phyloP scores from a whole-genome alignment of 2,888 invertebrate species.

The Drosophila multiciliata region DNA sequence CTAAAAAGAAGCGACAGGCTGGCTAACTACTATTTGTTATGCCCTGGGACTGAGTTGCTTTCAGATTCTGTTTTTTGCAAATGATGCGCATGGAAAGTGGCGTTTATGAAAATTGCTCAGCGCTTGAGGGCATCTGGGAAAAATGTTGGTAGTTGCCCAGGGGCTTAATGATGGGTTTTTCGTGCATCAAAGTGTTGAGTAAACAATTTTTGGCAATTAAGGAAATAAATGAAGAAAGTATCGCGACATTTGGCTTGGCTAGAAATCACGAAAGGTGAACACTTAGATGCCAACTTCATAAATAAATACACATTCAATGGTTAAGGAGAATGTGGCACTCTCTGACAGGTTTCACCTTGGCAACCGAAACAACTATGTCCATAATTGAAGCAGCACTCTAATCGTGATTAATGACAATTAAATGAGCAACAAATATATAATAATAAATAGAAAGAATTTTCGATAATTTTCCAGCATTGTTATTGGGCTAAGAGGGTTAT shows the following conservation, averaged over 20 bases:
- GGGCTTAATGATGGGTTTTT: conserved; percentile 43
- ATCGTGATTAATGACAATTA: conserved; percentile 54
- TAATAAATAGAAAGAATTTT: conserved; percentile 41
- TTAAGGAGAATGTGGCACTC: background rate
- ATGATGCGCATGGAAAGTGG: conserved; percentile 67
- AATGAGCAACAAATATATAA: conserved; percentile 31
- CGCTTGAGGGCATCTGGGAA: conserved; percentile 24
- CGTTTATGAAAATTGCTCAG: conserved; percentile 70
- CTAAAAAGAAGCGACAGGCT: background rate
- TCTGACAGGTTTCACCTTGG: conserved; percentile 15
- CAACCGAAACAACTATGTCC: conserved; percentile 1
- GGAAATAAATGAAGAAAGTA: conserved; percentile 56
- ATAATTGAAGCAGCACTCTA: conserved; percentile 30
- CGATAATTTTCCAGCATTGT: conserved; percentile 40
- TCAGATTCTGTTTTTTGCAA: conserved; percentile 53
- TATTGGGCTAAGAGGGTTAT: conserved; percentile 27
- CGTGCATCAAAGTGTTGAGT: conserved; percentile 45
- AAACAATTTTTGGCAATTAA: conserved; percentile 50
- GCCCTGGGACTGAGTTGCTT: conserved; percentile 33
- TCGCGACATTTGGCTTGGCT: conserved; percentile 24
- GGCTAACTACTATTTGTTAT: conserved; percentile 26
- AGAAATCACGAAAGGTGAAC: conserved; percentile 32
- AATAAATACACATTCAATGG: background rate
- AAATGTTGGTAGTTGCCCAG: conserved; percentile 11
- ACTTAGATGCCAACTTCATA: background rate